A percentile compares a stretch with the other conserved stretches of the same genome.
Evolutionary conservation across 2,113 vertebrate genomes (phyloP).

Genomic region (Gambusia affinis): DNA sequence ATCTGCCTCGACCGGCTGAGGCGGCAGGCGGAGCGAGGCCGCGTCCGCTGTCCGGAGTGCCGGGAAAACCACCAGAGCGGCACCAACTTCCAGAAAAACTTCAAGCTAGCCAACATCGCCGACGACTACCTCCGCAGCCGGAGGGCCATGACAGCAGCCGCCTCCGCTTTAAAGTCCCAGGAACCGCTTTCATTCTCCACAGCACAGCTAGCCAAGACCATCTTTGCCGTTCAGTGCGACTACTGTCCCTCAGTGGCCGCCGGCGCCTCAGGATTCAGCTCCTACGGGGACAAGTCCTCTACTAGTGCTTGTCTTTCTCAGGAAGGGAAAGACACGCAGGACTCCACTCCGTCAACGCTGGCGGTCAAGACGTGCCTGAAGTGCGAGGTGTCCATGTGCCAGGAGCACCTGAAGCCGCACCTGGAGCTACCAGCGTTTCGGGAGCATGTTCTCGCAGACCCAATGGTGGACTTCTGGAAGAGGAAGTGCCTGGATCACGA

Average conservation of each 20-base stretch:
- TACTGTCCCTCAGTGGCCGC: constrained; percentile 59
- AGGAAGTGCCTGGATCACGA: constrained; percentile 78
- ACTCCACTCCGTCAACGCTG: neutral
- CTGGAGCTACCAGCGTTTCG: constrained; percentile 76
- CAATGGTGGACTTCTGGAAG: constrained; percentile 70
- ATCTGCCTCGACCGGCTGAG: constrained; percentile 71
- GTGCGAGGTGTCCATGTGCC: constrained; percentile 83
- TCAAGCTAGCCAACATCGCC: constrained; percentile 79
- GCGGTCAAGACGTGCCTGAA: constrained; percentile 81
- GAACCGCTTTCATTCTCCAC: constrained; percentile 3
- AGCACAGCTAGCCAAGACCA: neutral
- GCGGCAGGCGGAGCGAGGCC: constrained; percentile 51
- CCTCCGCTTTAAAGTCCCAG: constrained; percentile 20
- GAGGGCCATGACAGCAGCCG: neutral
- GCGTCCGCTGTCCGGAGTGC: constrained; percentile 79
- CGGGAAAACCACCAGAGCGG: constrained; percentile 62
- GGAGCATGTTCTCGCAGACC: constrained; percentile 76
- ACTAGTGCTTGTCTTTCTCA: constrained; percentile 13
- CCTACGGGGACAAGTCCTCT: neutral
- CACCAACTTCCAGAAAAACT: constrained; percentile 74
- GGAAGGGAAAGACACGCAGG: constrained; percentile 1
- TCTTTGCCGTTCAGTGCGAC: constrained; percentile 64
- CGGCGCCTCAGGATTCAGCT: neutral
- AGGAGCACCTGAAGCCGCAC: constrained; percentile 76
- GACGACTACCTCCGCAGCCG: constrained; percentile 65